Conservation (phyloP, 2,888 invertebrate genomes). For the Caenorhabditis sp. region DNA sequence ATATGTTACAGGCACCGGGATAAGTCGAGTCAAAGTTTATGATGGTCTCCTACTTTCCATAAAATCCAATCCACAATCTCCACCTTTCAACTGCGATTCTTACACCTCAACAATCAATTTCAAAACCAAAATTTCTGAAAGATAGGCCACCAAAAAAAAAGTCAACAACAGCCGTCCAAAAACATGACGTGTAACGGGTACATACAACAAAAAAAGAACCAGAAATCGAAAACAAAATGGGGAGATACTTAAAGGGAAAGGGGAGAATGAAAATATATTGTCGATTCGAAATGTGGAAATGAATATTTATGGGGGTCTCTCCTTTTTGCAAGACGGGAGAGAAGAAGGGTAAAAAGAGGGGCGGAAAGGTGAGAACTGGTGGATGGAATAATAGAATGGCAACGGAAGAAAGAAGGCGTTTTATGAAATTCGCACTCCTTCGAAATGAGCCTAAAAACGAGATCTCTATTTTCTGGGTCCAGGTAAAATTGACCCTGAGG, state of each 20-base stretch:
- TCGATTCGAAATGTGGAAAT: conserved; percentile 41
- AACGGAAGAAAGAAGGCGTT: background rate
- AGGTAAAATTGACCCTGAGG: too few relatives aligned
- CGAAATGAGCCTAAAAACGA: too few relatives aligned
- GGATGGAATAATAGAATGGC: conserved; percentile 13
- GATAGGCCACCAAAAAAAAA: conserved; percentile 3
- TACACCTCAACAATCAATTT: background rate
- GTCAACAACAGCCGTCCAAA: background rate
- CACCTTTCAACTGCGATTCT: too few relatives aligned
- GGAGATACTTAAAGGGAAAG: background rate
- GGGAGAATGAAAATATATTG: conserved; percentile 29
- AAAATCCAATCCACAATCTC: too few relatives aligned
- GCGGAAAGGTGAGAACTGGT: conserved; percentile 7
- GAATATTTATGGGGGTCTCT: conserved; percentile 47
- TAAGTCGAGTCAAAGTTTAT: too few relatives aligned
- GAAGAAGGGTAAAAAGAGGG: background rate
- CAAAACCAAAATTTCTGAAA: background rate
- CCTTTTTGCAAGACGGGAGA: background rate
- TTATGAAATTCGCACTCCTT: background rate
- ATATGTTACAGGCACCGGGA: too few relatives aligned
- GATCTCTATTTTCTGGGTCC: too few relatives aligned
- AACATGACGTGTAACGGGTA: conserved; percentile 27
- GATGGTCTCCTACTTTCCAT: too few relatives aligned
- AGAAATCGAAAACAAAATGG: conserved; percentile 19
- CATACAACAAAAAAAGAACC: conserved; percentile 4